Evolutionary conservation across 1,140 invertebrate genomes (phyloP).

Genomic region (Trichogramma pretiosum): DNA sequence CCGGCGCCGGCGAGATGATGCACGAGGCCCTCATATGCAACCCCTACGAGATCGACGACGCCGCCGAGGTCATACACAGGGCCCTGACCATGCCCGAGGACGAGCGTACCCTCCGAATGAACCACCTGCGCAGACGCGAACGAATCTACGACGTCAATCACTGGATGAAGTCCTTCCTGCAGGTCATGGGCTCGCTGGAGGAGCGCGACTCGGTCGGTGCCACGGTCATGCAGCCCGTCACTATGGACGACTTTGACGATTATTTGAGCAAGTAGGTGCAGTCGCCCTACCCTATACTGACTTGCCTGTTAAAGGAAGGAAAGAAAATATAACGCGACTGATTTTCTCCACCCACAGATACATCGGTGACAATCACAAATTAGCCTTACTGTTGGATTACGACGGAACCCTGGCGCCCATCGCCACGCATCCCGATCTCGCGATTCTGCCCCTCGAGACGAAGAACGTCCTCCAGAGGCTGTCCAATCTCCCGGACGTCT

Average conservation of each 20-base stretch:
- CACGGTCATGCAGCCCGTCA: constrained; percentile 74
- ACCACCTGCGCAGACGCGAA: constrained; percentile 70
- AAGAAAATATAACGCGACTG: no score
- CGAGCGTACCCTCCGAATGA: constrained; percentile 78
- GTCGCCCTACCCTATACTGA: no score
- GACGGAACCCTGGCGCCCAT: constrained; percentile 84
- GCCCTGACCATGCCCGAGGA: constrained; percentile 85
- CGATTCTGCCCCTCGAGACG: constrained; percentile 73
- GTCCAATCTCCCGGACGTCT: constrained; percentile 79
- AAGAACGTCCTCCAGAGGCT: constrained; percentile 74
- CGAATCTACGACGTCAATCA: constrained; percentile 76
- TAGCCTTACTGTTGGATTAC: constrained; percentile 79
- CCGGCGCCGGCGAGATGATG: constrained; percentile 85
- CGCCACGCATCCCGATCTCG: constrained; percentile 80
- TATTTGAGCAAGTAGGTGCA: constrained; percentile 70
- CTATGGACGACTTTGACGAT: constrained; percentile 79
- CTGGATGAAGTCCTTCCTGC: constrained; percentile 82
- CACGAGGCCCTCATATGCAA: constrained; percentile 83
- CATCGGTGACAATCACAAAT: constrained; percentile 74
- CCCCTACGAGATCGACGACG: constrained; percentile 80
- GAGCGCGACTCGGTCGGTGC: constrained; percentile 71
- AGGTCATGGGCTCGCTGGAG: constrained; percentile 74
- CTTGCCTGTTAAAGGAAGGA: no score
- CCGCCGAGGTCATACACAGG: constrained; percentile 77
- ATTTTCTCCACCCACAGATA: constrained; percentile 67